Evolutionary conservation across 1,140 invertebrate genomes (phyloP), one percentile per base, ranked within the genome.

Genomic region (Drosophila lacertosa): DNA sequence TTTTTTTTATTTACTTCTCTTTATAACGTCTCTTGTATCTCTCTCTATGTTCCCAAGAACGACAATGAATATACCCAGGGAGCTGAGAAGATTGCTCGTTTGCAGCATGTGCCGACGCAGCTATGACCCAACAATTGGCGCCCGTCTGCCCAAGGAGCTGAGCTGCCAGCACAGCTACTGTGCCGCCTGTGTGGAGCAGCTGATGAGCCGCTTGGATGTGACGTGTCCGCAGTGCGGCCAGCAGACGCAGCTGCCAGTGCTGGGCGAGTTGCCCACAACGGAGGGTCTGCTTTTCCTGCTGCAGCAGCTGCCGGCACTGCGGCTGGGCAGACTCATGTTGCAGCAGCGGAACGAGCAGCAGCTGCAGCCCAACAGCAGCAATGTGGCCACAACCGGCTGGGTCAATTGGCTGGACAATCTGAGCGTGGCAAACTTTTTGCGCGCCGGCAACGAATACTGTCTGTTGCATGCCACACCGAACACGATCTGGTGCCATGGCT

Each of bases 131-230:
- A 94, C 94, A 70, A 7, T 7, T 50, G 93, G 94, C 81, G 92
- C 93, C 65, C n/a, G 39, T 1, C 10, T 50, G 44, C 95, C 95
- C 39, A 96, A 96, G 90, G 92, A 95, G 88, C 92, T 96, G 50
- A 93, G 93, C 42, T 96, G 95, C 92, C 95, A 95, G 82, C 95
- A 96, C 88, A 94, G 94, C 86, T 95, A 95, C 90, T 96, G 96
- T 81, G 92, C 95, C 69, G 93, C 94, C 59, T 96, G 96, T 90
- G 93, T 95, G 77, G 3, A 40, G n/a, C 92, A 95, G 72, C 92
- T 93, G 53, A 94, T 93, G 76, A 94, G 93, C 29, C 92, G 93
- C 45, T 94, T 95, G 76, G 94, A 95, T 70, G 91, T 95, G 45
- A 93, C 93, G 76, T 96, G 95, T 76, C 92, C 93, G 13, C 93